Evolutionary conservation across 2,113 vertebrate genomes (phyloP).

Genomic region (Dolichotis patagonum): DNA sequence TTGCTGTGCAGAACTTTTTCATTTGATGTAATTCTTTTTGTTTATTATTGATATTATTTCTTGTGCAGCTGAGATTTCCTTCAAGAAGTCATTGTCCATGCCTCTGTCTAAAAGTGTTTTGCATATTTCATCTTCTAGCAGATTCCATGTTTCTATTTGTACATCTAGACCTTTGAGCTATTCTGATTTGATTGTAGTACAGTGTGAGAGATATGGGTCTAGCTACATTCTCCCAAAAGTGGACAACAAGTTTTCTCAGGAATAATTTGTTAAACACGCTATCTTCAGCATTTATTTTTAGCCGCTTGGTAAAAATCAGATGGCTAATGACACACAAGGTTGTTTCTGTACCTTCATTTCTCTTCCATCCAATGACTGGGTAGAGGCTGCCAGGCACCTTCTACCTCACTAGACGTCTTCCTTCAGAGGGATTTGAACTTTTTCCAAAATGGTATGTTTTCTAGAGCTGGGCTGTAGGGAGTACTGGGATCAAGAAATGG

Average conservation of each 20-base stretch:
- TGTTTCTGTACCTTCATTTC: neutral
- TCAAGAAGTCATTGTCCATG: neutral
- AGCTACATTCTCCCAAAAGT: neutral
- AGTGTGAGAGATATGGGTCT: neutral
- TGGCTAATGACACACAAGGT: neutral
- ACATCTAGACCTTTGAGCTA: neutral
- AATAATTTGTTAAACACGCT: neutral
- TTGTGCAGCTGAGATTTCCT: neutral
- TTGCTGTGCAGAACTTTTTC: neutral
- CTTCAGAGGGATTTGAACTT: neutral
- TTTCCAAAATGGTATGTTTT: neutral
- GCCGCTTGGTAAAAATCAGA: neutral
- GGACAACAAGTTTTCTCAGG: neutral
- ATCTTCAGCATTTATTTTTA: neutral
- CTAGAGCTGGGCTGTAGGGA: neutral
- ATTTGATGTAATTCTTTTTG: neutral
- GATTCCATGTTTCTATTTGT: slow-evolving; percentile 79
- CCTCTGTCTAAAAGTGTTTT: neutral
- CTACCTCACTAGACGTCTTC: neutral
- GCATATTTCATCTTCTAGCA: neutral
- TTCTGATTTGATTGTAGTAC: neutral
- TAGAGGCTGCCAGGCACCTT: neutral
- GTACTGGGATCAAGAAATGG: neutral
- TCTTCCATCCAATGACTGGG: neutral
- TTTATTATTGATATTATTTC: neutral